Base-by-base conservation (phyloP, 92 coral and sea anemone genomes). In the Phymanthus crucifer region DNA sequence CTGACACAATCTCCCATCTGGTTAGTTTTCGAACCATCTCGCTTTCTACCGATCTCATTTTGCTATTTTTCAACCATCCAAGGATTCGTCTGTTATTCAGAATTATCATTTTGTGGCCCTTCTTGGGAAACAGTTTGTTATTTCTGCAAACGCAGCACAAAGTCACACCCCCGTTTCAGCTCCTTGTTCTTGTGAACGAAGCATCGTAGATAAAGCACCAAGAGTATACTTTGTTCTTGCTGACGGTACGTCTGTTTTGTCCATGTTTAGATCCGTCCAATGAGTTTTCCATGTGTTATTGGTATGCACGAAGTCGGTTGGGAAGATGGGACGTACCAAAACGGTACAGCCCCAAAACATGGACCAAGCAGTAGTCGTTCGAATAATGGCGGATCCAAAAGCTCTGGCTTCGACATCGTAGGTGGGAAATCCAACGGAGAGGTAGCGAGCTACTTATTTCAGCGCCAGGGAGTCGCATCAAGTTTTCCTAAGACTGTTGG, bases 201-300 rank as follows among this genome's bases (percentile, higher is more conserved):
- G 68, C 80, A 70, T 40, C 87, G 34, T 38, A 38, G 78, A 73
- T 33, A 73, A 56, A 78, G 82, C 52, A 76, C 85, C 76, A 72
- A 70, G 81, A 89, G 83, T 88, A 83, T 88, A 85, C 87, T 87
- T 67, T 64, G 73, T 71, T 80, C 86, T 77, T 80, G 84, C 86
- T 96, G 80, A 89, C 85, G 40, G 72, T 78, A 70, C 71, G 77
- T 68, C 80, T 83, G 38, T 82, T 85, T 86, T 89, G 72, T 81
- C 92, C 76, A 74, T 76, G 83, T 95, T 74, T 87, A 96, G 99
- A 91, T 91, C 89, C 98, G 92, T 93, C 97, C 99, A 88, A 96
- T 96, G 99, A 96, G 99, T 96, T 96, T 96, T 96, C 98, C 92
- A 96, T 96, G 99, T 90, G 99, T 96, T 84, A 97, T 96, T 91